Conservation (phyloP, 1,140 invertebrate genomes). For the Orius insidiosus region DNA sequence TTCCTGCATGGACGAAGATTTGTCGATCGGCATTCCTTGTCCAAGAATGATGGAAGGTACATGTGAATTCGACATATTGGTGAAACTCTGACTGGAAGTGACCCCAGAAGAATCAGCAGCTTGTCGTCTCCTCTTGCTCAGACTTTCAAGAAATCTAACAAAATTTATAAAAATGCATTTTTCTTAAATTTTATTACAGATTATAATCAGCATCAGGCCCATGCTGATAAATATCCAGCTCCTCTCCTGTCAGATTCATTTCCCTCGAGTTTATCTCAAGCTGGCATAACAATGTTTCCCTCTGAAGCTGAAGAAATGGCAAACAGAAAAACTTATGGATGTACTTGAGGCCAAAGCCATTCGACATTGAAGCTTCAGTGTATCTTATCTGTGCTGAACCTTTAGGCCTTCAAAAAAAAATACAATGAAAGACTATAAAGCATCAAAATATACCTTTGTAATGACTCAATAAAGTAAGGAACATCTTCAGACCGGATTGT, state of each 20-base stretch:
- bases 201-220: constrained; percentile 86
- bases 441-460: constrained; percentile 26
- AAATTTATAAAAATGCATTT: constrained; percentile 1
- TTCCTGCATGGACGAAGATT: neutral
- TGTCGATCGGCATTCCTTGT: constrained; percentile 9
- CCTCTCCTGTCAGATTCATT: constrained; percentile 60
- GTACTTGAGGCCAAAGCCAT: constrained; percentile 86
- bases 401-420: constrained; percentile 26
- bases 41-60: constrained; percentile 8
- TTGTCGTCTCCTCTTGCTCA: constrained; percentile 51
- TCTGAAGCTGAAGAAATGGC: constrained; percentile 83
- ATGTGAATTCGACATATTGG: neutral
- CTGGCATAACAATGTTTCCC: constrained; percentile 70
- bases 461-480: constrained; percentile 44
- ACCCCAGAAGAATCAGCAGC: constrained; percentile 36
- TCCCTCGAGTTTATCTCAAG: constrained; percentile 76
- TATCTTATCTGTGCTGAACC: constrained; percentile 53
- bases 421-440: neutral
- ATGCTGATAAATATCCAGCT: constrained; percentile 65
- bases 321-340: constrained; percentile 94
- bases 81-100: constrained; percentile 9
- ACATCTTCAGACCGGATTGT: constrained; percentile 55
- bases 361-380: constrained; percentile 88
- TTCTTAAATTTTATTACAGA: constrained; percentile 29
- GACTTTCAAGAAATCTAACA: constrained; percentile 47